Conservation (phyloP, 2,113 vertebrate species). For the Notechis scutatus region DNA sequence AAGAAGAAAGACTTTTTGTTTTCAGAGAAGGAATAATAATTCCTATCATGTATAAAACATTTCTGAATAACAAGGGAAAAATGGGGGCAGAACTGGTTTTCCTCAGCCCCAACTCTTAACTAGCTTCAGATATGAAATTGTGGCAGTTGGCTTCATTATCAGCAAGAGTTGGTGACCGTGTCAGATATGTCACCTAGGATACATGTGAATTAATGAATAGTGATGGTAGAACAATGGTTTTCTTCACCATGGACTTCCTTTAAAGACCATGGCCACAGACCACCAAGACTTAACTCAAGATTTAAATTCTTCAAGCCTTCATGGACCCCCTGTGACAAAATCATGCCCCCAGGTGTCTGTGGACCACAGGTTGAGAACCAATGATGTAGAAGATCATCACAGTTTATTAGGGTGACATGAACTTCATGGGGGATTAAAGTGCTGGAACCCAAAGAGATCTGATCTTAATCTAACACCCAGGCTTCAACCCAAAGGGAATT, state of each 20-base stretch:
- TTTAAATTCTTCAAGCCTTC: not conserved
- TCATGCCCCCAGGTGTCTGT: not conserved
- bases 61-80: not conserved
- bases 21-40: constrained; percentile 13
- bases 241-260: not conserved
- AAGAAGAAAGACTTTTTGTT: constrained; percentile 9
- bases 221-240: not conserved
- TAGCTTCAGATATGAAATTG: not conserved
- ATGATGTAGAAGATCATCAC: not conserved
- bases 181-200: not conserved
- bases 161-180: not conserved
- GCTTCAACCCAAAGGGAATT: not conserved
- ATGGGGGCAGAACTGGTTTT: not conserved
- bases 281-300: not conserved
- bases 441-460: not conserved
- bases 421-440: not conserved
- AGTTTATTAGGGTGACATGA: not conserved
- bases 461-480: not conserved
- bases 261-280: not conserved
- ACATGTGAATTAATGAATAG: not conserved
- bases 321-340: not conserved
- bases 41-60: not conserved
- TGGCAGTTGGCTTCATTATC: not conserved
- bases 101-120: not conserved
- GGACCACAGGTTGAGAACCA: not conserved